Evolutionary conservation across 2,797 vertebrate genomes (phyloP).

Genomic region (Loris lydekkerianus): DNA sequence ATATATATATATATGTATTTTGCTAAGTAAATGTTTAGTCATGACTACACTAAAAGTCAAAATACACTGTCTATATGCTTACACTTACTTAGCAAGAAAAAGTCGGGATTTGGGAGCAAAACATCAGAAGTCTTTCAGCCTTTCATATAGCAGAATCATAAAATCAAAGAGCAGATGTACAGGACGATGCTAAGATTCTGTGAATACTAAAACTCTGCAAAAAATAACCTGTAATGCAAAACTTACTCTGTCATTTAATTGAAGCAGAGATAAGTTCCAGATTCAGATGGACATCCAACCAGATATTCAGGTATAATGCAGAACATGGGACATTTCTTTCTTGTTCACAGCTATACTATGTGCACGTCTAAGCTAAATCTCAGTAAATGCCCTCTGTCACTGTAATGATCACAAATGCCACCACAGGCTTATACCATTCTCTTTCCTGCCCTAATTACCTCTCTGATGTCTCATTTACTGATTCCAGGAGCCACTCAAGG

Average conservation of each 20-base stretch:
- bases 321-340: not conserved
- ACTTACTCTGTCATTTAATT: conserved; percentile 15
- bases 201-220: not conserved
- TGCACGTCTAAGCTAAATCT: not conserved
- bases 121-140: not conserved
- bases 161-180: conserved; percentile 39
- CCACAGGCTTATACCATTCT: not conserved
- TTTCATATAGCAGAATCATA: not conserved
- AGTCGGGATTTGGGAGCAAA: not conserved
- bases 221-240: not conserved
- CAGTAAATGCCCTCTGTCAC: not conserved
- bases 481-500: not conserved
- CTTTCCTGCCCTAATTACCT: not conserved
- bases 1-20: not conserved
- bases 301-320: not conserved
- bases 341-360: not conserved
- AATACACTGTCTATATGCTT: not conserved
- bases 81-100: not conserved
- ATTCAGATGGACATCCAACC: not conserved
- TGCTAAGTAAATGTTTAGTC: conserved; percentile 20
- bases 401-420: conserved; percentile 2
- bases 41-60: not conserved
- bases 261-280: conserved; percentile 9
- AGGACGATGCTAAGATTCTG: not conserved
- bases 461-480: not conserved